These are phyloP conservation scores for Chiroxiphia lanceolata DNA, from an alignment of 2,797 vertebrate species.

Conservation along the genomic window DNA sequence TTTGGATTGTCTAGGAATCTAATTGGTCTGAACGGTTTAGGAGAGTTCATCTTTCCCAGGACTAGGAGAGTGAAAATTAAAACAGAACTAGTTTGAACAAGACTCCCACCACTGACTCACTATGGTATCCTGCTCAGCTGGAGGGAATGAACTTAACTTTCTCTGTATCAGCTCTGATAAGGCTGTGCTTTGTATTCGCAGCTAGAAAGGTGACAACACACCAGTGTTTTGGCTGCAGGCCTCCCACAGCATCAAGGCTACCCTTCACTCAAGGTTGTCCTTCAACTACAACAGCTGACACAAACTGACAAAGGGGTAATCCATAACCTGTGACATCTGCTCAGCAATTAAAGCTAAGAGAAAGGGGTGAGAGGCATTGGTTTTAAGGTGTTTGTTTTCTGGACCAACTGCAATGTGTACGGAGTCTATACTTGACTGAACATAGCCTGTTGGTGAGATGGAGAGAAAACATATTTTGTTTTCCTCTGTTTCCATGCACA, in stretches of 20 bases:
- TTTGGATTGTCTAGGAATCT: not conserved
- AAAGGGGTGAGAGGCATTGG: accelerated
- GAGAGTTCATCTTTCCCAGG: not conserved
- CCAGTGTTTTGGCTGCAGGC: not conserved
- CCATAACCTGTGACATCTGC: not conserved
- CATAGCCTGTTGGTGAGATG: not conserved
- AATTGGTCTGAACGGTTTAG: not conserved
- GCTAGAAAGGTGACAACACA: not conserved
- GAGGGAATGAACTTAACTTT: not conserved
- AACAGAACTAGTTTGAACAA: not conserved
- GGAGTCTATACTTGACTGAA: not conserved
- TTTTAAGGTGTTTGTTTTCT: not conserved
- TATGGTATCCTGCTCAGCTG: not conserved
- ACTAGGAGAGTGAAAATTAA: not conserved
- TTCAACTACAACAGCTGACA: not conserved
- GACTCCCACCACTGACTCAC: not conserved
- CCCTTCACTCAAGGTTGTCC: not conserved
- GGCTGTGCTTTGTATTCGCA: not conserved
- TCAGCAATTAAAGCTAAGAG: not conserved
- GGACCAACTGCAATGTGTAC: accelerated
- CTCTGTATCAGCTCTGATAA: not conserved
- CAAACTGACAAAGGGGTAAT: not conserved
- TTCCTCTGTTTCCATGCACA: not conserved
- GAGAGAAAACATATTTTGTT: not conserved
- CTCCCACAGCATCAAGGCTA: not conserved